Base-by-base conservation (phyloP, 2,797 vertebrate genomes). In the Malurus leucopterus region DNA sequence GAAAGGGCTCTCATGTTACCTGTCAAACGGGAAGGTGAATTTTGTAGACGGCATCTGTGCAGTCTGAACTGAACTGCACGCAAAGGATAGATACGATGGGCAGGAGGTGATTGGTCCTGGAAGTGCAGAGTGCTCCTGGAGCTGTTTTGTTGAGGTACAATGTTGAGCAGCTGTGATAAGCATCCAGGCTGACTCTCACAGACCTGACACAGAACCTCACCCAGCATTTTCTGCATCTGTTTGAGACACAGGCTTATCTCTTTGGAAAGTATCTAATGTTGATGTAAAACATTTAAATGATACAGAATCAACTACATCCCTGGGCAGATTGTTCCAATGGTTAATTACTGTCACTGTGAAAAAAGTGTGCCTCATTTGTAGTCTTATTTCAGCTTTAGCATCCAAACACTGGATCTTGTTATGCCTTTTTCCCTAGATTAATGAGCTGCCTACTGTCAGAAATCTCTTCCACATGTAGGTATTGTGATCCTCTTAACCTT, bases 361-460 rank as follows among this genome's bases (percentile, higher is more conserved):
- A 93, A 90, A 94, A 84, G 73, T 32, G 64, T 71, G 57, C 57
- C 46, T 93, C 74, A 82, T 93, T 87, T 89, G 77, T 93, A 92
- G 92, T 93, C 91, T 84, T 91, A 86, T 88, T 94, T 92, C 85
- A 76, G 82, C 68, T 91, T 92, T 58, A 69, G 70, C 77, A 92
- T 94, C 89, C 83, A 84, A 95, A 91, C 74, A 59, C 62, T 93
- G 86, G 86, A 86, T 93, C 77, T 88, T 88, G 77, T 89, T 95
- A 92, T 93, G 71, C 87, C 77, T 95, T 94, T 94, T 94, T 74
- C 59, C 49, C 83, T 92, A 95, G 95, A 94, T 94, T 95, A 95
- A 95, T 93, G 94, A 94, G 89, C 89, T 95, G 89, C 89, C 94
- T 93, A 92, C 92, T 94, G 93, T 95, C 94, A 95, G 94, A 93